phyloP scores from a whole-genome alignment of 2,888 invertebrate genomes.

The Catotricha subobsoleta region DNA sequence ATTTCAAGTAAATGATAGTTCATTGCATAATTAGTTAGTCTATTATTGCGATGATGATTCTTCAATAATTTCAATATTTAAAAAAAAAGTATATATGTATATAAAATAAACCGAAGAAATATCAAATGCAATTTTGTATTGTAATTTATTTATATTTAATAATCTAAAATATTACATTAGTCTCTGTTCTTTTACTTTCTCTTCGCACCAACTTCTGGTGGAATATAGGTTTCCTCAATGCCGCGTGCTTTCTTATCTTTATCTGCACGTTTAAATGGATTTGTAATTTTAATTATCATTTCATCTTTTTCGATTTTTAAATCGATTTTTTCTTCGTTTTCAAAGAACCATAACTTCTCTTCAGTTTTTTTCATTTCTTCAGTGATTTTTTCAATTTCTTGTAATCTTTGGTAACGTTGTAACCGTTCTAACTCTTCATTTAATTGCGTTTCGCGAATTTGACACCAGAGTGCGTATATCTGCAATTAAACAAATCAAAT shows the following conservation, averaged over 20 bases:
- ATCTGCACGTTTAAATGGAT: slow-evolving; percentile 29
- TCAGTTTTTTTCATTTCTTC: slow-evolving; percentile 37
- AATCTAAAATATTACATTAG: too few relatives aligned
- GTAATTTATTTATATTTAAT: too few relatives aligned
- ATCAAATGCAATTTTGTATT: too few relatives aligned
- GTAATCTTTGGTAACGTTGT: slow-evolving; percentile 29
- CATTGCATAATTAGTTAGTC: too few relatives aligned
- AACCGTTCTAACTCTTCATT: slow-evolving; percentile 39
- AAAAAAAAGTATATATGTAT: too few relatives aligned
- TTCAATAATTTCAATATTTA: too few relatives aligned
- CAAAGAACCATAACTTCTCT: slow-evolving; percentile 58
- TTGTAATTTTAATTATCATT: slow-evolving; percentile 20
- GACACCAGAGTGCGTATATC: slow-evolving; percentile 40
- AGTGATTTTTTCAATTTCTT: slow-evolving; percentile 36
- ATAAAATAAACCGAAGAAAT: too few relatives aligned
- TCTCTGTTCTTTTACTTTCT: slow-evolving; percentile 1
- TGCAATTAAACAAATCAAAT: slow-evolving; percentile 28
- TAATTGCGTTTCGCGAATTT: slow-evolving; percentile 36
- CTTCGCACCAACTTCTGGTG: slow-evolving; percentile 39
- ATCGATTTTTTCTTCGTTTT: slow-evolving; percentile 58
- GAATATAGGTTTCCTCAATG: slow-evolving; percentile 46
- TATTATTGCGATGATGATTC: too few relatives aligned
- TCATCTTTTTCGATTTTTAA: slow-evolving; percentile 42
- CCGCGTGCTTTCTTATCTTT: slow-evolving; percentile 33
- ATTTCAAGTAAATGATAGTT: too few relatives aligned